Conservation (phyloP, 2,888 invertebrate genomes). For the Aplocera efformata region DNA sequence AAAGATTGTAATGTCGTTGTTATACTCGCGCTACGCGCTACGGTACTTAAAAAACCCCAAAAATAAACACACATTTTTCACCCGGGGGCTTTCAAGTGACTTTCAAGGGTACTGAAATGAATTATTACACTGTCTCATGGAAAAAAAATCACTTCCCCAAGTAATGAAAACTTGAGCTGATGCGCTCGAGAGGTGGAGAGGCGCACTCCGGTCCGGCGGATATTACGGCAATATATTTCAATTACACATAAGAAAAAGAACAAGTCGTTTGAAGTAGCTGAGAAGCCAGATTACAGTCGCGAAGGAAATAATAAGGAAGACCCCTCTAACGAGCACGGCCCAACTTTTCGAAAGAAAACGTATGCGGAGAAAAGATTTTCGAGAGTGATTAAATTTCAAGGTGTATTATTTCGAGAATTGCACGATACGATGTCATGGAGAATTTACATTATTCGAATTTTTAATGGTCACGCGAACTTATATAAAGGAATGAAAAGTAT, state of each 20-base stretch:
- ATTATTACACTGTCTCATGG: constrained; percentile 72
- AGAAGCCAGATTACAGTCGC: constrained; percentile 75
- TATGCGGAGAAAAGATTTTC: constrained; percentile 52
- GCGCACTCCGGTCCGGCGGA: constrained; percentile 72
- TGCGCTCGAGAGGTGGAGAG: constrained; percentile 72
- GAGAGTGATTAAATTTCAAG: constrained; percentile 53
- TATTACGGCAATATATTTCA: constrained; percentile 81
- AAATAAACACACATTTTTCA: constrained; percentile 45
- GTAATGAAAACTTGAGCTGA: constrained; percentile 78
- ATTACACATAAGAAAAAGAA: constrained; percentile 80
- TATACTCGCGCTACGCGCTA: constrained; percentile 10
- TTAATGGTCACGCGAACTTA: too few relatives aligned
- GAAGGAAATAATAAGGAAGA: constrained; percentile 73
- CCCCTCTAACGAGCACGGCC: constrained; percentile 67
- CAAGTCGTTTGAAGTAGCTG: constrained; percentile 79
- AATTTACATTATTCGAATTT: too few relatives aligned
- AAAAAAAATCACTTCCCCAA: constrained; percentile 73
- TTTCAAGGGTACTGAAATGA: constrained; percentile 65
- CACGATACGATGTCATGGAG: constrained; percentile 25
- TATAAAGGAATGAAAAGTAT: too few relatives aligned
- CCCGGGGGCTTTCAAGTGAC: constrained; percentile 58
- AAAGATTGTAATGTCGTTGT: too few relatives aligned
- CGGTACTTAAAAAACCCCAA: constrained; percentile 31
- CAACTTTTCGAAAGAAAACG: constrained; percentile 66
- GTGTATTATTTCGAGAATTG: constrained; percentile 29